Evolutionary conservation across 2,797 vertebrate species (phyloP).

Genomic region (Anguilla anguilla): DNA sequence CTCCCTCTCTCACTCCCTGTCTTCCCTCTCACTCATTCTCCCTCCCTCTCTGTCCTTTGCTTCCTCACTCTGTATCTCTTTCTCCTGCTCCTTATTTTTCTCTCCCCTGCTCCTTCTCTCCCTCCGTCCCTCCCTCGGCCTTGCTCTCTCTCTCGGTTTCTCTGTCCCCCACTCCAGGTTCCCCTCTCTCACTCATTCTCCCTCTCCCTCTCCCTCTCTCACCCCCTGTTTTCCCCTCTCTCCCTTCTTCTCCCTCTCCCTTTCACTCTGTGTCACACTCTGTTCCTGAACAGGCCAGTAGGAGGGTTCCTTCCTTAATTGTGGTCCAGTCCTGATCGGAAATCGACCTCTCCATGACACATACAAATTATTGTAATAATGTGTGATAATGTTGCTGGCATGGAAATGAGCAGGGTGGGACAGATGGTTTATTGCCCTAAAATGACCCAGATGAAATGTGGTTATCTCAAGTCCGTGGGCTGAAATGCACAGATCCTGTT

Average conservation of each 20-base stretch:
- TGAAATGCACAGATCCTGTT: slow-evolving; percentile 41
- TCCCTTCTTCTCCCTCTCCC: neutral
- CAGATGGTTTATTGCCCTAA: slow-evolving; percentile 54
- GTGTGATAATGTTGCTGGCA: slow-evolving; percentile 70
- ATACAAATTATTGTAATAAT: slow-evolving; percentile 75
- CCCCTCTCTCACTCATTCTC: slow-evolving; percentile 1
- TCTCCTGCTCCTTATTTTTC: neutral
- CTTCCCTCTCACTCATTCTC: no score
- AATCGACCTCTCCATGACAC: slow-evolving; percentile 61
- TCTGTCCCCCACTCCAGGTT: no score
- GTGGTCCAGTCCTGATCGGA: slow-evolving; percentile 62
- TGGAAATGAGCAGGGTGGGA: slow-evolving; percentile 62
- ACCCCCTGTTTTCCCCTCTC: neutral
- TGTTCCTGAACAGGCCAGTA: slow-evolving; percentile 12
- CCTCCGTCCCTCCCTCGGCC: neutral
- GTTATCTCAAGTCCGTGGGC: slow-evolving; percentile 51
- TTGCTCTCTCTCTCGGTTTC: no score
- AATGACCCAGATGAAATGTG: slow-evolving; percentile 41
- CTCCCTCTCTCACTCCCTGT: neutral
- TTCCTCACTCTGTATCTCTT: no score
- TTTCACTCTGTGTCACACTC: slow-evolving; percentile 8
- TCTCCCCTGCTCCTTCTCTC: neutral
- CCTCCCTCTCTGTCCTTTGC: neutral
- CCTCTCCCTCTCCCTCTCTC: neutral
- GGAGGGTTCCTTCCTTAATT: slow-evolving; percentile 58